These are phyloP conservation scores for Hemibagrus wyckioides DNA, from an alignment of 2,113 vertebrate species.

Conservation along the genomic window DNA sequence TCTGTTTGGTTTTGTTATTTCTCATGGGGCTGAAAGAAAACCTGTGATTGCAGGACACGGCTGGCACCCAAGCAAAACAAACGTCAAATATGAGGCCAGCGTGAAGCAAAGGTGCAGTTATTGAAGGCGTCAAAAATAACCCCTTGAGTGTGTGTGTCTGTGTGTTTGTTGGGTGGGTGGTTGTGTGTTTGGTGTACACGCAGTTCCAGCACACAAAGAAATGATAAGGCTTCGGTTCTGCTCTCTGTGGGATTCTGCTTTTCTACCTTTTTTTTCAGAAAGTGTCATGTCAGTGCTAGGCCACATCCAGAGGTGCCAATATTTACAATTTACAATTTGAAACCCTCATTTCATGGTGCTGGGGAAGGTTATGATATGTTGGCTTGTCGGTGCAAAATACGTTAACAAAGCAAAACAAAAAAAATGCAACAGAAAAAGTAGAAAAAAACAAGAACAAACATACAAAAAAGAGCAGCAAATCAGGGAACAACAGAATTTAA, in stretches of 20 bases:
- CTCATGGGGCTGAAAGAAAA: slow-evolving; percentile 19
- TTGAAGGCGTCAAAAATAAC: slow-evolving; percentile 16
- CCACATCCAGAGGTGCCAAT: neutral
- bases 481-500: too few relatives aligned
- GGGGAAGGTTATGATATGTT: neutral
- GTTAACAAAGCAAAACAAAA: neutral
- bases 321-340: neutral
- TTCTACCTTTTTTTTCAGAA: neutral
- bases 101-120: neutral
- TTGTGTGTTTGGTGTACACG: neutral
- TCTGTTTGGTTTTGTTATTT: slow-evolving; percentile 27
- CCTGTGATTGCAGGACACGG: neutral
- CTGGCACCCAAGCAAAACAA: neutral
- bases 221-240: neutral
- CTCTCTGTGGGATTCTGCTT: neutral
- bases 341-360: neutral
- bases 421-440: neutral
- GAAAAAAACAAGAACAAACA: neutral
- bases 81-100: slow-evolving; percentile 14
- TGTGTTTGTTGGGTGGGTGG: neutral
- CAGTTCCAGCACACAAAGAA: neutral
- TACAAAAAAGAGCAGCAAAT: too few relatives aligned
- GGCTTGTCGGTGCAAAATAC: neutral
- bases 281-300: neutral
- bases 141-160: neutral